Base-by-base conservation (phyloP, 2,113 vertebrate species). In the Rhinopomastus cyanomelas region DNA sequence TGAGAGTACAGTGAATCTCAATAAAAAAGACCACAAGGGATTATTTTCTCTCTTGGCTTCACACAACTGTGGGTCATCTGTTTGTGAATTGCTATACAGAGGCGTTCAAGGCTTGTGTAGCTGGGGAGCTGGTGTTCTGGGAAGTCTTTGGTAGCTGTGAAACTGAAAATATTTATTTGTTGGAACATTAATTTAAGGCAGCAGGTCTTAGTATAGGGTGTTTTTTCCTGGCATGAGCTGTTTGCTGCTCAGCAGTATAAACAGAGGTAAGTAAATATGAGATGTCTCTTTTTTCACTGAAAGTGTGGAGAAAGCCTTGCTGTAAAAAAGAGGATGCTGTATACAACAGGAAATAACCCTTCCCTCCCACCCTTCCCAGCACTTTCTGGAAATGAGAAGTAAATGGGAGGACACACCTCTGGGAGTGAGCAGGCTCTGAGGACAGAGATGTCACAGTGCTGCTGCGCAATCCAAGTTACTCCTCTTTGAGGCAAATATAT, bases 321-420 rank as follows among this genome's bases (percentile, higher is more conserved):
- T 81, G 12, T 87, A n/a, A 87, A 95, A 85, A 89, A 86, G 49
- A 74, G 75, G 74, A 89, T 91, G 77, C 52, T 88, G 30, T 81
- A 21, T 82, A 27, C 1, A 16, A 22, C 66, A 81, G 88, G 85
- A 94, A 91, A 77, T 89, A 57, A 56, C 87, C 27, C 36, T 76
- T 85, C 36, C 46, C 13, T 52, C 10, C 16, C 16, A 6, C 6
- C 30, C 26, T 17, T 11, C 51, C 85, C 48, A 61, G 55, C 27
- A 14, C 53, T 88, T 89, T 75, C 61, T 88, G 82, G 69, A 83
- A 92, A 57, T 84, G 62, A 76, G 83, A 81, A 81, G 9, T 36
- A 71, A 87, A 37, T 0, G 20, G 37, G 30, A 64, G 42, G 56
- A 71, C 65, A 71, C 75, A 67, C 29, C 59, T 80, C 49, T 56